Evolutionary conservation across 2,888 invertebrate species (phyloP), one percentile per base, ranked within the genome.

Genomic region (Leucophora obtusa): DNA sequence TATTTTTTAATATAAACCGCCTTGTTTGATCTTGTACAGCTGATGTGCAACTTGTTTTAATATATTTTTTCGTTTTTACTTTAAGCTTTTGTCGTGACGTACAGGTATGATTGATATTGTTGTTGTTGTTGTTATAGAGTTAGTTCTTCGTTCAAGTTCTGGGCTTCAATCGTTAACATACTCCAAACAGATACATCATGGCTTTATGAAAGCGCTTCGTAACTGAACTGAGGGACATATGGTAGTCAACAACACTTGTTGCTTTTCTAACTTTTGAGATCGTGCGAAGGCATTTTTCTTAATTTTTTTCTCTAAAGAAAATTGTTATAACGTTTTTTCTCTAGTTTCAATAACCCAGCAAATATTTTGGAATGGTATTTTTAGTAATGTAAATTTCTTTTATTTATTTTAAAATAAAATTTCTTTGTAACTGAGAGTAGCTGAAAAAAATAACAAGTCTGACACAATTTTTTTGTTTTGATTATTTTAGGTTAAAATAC

Each of bases 21-120:
- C 21, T 74, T 53, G 60, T 70, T 76, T 69, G 77, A 70, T 82
- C 60, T 68, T 69, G 51, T 35, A 72, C 68, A 84, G 84, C 85
- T 82, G 83, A 83, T 74, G 70, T 79, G 33, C 65, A 50, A 51
- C 66, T 47, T 58, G 66, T 54, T 33, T 51, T 38, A 15, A 33
- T 15, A 24, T 51, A 33, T n/a, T 53, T 21, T 58, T 53, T 82
- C 59, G 18, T 11, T 56, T 60, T 50, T 68, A 33, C 65, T 60
- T 53, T 58, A 56, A 73, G 18, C 28, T 43, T n/a, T 58, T 56
- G 38, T 78, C 68, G 78, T 78, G 78, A 73, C 62, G 66, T 63
- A 24, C 21, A 54, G 21, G 21, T 68, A 24, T 63, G 15, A 38
- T 51, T 60, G 24, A 28, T 50, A 10, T 69, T 60, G 38, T 35